These are phyloP conservation scores for Argyra leucocephala DNA, from an alignment of 2,888 invertebrate species.

Conservation along the genomic window DNA sequence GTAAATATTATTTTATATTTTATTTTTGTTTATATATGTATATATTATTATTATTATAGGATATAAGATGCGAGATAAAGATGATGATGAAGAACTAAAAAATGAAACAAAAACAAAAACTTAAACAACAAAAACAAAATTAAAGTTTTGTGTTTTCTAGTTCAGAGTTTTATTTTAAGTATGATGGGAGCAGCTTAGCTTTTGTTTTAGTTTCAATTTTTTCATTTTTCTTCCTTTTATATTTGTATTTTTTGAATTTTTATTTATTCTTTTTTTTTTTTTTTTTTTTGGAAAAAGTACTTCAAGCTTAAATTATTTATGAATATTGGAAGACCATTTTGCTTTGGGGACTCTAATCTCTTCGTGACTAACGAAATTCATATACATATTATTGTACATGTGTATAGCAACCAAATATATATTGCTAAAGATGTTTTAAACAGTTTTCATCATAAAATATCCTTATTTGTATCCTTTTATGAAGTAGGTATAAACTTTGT, in stretches of 20 bases:
- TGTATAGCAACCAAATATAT: no score
- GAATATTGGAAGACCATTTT: constrained; percentile 23
- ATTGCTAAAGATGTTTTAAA: not conserved
- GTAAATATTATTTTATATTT: no score
- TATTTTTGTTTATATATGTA: no score
- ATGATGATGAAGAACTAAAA: not conserved
- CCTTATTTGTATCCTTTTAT: no score
- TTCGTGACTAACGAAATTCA: constrained; percentile 11
- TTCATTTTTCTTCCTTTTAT: no score
- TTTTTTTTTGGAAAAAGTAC: constrained; percentile 12
- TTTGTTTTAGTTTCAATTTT: not conserved
- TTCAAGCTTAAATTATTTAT: constrained; percentile 23
- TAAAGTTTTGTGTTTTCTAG: no score
- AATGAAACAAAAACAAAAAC: not conserved
- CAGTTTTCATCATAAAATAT: not conserved
- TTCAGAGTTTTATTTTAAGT: no score
- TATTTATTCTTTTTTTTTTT: not conserved
- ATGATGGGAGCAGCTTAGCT: no score
- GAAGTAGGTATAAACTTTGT: no score
- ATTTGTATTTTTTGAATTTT: not conserved
- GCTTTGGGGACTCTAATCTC: constrained; percentile 17
- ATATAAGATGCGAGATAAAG: not conserved
- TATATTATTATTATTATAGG: not conserved
- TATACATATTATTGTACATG: not conserved
- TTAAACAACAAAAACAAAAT: no score